Percentiles rank a stretch among this genome's conserved stretches.
These are phyloP conservation scores for Amphipoea lucens DNA, from an alignment of 2,888 invertebrate species.

Conservation along the genomic window DNA sequence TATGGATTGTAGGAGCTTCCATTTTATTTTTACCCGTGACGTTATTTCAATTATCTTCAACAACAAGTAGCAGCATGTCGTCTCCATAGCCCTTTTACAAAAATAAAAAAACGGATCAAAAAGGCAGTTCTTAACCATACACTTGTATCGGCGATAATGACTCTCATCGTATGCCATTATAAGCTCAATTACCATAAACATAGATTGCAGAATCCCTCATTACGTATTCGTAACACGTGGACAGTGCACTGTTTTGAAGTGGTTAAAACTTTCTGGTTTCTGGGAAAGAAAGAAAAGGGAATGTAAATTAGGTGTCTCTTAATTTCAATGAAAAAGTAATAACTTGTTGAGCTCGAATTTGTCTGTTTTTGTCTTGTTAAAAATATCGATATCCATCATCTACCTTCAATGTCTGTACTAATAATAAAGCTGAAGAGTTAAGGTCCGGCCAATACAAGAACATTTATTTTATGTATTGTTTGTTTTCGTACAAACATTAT, in stretches of 20 bases:
- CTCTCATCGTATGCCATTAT: conserved; percentile 59
- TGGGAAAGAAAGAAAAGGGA: conserved; percentile 8
- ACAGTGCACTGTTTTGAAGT: conserved; percentile 31
- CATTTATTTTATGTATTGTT: too few species aligned
- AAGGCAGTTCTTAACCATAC: conserved; percentile 45
- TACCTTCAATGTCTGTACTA: background rate
- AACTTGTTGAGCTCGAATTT: background rate
- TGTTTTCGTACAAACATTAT: too few species aligned
- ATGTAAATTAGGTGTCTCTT: background rate
- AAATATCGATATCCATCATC: background rate
- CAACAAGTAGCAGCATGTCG: conserved; percentile 10
- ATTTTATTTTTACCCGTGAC: background rate
- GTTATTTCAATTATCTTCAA: background rate
- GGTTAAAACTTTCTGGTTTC: conserved; percentile 21
- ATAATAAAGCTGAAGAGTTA: background rate
- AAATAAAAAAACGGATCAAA: background rate
- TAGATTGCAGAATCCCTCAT: conserved; percentile 68
- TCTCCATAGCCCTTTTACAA: background rate
- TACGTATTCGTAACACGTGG: conserved; percentile 59
- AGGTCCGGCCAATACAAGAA: too few species aligned
- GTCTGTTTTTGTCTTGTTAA: background rate
- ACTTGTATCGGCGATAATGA: conserved; percentile 59
- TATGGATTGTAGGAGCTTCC: too few species aligned
- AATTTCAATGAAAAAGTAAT: background rate
- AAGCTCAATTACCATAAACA: conserved; percentile 68